Base-by-base conservation (phyloP, 2,888 invertebrate species). In the Aricia artaxerxes region DNA sequence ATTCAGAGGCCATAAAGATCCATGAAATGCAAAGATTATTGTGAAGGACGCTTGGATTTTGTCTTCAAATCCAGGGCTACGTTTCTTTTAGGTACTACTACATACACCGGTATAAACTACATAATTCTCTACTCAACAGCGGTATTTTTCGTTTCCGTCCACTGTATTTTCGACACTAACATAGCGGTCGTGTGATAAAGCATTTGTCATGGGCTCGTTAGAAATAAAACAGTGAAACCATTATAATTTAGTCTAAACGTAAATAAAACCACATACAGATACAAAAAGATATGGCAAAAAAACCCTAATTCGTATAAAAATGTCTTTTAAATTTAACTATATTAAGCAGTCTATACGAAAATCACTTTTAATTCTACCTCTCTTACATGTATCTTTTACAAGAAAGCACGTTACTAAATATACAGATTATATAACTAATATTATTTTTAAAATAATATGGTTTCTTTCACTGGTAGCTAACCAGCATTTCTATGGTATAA, bases 291-390 rank as follows among this genome's bases (percentile, higher is more conserved):
- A 73, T 78, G 78, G 78, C 78, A 78, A 80, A 82, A 79, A 44
- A 77, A 80, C 61, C 60, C 57, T 78, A 78, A 79, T 73, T 79
- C 75, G 78, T 78, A 79, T 73, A 82, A 78, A 78, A 81, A 80
- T 81, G 81, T 82, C 83, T 82, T 82, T 82, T 82, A 80, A 69
- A 79, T 78, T 78, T 81, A 80, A 77, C 81, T 85, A 85, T 76
- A 81, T 64, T 81, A 90, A 88, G 87, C 91, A 91, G 91, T 91
- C 91, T 89, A 89, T 89, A 81, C 81, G 84, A 86, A 85, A 89
- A 89, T 90, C 88, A 89, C 89, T 89, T 87, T 24, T 49, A 78
- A 79, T 24, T 60, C 78, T 81, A 81, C 61, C 35, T 38, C 76
- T 40, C 35, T 76, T 60, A 69, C 35, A 4, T 64, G 64, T 64